Conservation (phyloP, 2,113 vertebrate species). For the Erythrocercus mccallii region DNA sequence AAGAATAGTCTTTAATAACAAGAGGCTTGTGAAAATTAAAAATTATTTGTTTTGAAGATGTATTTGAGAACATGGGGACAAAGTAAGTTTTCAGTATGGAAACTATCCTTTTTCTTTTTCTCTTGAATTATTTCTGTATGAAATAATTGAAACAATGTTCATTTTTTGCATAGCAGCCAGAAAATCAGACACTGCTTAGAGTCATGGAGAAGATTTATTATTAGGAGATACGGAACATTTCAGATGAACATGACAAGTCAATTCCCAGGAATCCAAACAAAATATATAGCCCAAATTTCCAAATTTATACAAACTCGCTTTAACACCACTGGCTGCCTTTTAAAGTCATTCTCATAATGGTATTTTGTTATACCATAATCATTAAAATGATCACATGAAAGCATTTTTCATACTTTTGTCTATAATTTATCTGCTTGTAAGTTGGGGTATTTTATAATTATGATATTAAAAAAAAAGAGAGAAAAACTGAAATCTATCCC, state of each 20-base stretch:
- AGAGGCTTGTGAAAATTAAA: neutral
- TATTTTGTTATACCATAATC: neutral
- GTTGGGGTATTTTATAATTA: neutral
- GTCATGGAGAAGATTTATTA: neutral
- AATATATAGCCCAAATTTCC: neutral
- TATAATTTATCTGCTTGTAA: neutral
- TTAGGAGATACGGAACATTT: neutral
- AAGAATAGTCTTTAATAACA: neutral
- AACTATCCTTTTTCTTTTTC: neutral
- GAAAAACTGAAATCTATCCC: neutral
- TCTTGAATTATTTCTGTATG: neutral
- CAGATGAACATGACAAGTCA: neutral
- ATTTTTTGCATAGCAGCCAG: neutral
- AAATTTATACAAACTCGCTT: neutral
- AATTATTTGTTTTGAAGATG: neutral
- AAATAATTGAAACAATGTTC: neutral
- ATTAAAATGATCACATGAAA: neutral
- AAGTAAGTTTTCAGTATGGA: neutral
- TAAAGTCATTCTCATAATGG: neutral
- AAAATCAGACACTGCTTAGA: neutral
- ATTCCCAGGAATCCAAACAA: neutral
- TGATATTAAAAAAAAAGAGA: neutral
- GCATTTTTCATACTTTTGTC: neutral
- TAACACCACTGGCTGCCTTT: neutral
- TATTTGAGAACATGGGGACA: neutral